These are phyloP conservation scores for Echeneis naucrates DNA, from an alignment of 2,797 vertebrate species.

Conservation along the genomic window DNA sequence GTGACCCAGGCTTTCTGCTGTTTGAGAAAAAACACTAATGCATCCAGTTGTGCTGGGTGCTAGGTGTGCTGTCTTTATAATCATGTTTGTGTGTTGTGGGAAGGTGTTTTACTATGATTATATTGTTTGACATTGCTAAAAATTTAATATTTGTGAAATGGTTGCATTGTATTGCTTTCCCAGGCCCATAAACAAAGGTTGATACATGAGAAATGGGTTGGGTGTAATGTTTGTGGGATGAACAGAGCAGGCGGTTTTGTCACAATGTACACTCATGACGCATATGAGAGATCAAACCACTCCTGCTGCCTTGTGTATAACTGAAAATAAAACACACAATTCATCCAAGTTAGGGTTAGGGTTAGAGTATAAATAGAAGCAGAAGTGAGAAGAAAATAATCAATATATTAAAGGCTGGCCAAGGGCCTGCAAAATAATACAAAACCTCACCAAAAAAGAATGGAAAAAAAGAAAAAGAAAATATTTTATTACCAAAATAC, in stretches of 20 bases:
- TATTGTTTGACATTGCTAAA: constrained; percentile 61
- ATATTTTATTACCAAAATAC: constrained; percentile 34
- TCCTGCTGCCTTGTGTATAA: constrained; percentile 2
- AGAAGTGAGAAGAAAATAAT: constrained; percentile 16
- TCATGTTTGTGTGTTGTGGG: constrained; percentile 30
- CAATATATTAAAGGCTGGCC: constrained; percentile 4
- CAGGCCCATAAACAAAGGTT: constrained; percentile 42
- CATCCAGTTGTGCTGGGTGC: constrained; percentile 63
- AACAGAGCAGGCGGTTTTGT: constrained; percentile 30
- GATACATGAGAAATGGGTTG: constrained; percentile 41
- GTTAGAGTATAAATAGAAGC: constrained; percentile 28
- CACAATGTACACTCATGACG: constrained; percentile 8
- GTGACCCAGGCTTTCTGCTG: constrained; percentile 68
- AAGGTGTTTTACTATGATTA: constrained; percentile 58
- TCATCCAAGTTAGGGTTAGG: too few relatives aligned
- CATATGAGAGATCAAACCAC: constrained; percentile 14
- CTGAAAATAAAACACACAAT: constrained; percentile 30
- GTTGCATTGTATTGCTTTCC: constrained; percentile 47
- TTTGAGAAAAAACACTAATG: constrained; percentile 67
- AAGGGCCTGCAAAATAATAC: constrained; percentile 36
- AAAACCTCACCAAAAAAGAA: background rate
- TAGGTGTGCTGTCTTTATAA: constrained; percentile 42
- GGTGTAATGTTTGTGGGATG: constrained; percentile 21
- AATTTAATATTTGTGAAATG: constrained; percentile 43
- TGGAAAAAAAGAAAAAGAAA: constrained; percentile 7